Percentiles rank a stretch among this genome's conserved stretches.
phyloP scores from a whole-genome alignment of 2,888 invertebrate species.

The Fragum sueziense region DNA sequence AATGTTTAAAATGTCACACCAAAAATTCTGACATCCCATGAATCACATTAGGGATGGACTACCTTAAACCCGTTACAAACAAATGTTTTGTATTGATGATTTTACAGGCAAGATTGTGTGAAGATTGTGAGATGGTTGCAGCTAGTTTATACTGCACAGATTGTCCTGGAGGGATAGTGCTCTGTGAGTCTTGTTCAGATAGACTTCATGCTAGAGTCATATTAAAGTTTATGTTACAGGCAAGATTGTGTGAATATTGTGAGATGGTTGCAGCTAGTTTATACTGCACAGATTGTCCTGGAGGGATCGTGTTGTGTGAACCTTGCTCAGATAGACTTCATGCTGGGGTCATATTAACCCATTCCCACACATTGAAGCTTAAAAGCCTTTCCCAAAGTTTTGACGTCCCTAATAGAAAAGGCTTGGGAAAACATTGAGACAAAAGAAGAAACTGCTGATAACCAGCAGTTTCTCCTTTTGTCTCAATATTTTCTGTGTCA shows the following conservation, averaged over 20 bases:
- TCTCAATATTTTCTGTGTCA: too few relatives aligned
- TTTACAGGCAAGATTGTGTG: constrained; percentile 53
- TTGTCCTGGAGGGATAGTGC: constrained; percentile 60
- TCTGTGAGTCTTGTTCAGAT: constrained; percentile 61
- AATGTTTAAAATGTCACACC: too few relatives aligned
- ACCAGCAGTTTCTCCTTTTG: too few relatives aligned
- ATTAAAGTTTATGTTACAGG: constrained; percentile 29
- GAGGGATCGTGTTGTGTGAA: constrained; percentile 59
- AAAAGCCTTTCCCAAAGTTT: too few relatives aligned
- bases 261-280: constrained; percentile 55
- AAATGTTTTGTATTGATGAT: too few relatives aligned
- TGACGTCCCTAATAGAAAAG: too few relatives aligned
- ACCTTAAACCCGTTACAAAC: too few relatives aligned
- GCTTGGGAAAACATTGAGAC: neutral
- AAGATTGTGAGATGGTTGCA: constrained; percentile 60
- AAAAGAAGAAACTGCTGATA: too few relatives aligned
- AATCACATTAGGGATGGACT: too few relatives aligned
- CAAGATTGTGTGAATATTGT: constrained; percentile 63
- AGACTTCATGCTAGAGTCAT: constrained; percentile 60
- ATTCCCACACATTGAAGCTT: neutral
- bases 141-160: constrained; percentile 63
- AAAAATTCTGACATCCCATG: too few relatives aligned
- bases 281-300: constrained; percentile 63
- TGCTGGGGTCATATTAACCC: constrained; percentile 47
- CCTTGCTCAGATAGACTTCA: constrained; percentile 60